A percentile compares a stretch with the other conserved stretches of the same genome.
phyloP scores from a whole-genome alignment of 2,113 vertebrate species.

The Cygnus atratus region DNA sequence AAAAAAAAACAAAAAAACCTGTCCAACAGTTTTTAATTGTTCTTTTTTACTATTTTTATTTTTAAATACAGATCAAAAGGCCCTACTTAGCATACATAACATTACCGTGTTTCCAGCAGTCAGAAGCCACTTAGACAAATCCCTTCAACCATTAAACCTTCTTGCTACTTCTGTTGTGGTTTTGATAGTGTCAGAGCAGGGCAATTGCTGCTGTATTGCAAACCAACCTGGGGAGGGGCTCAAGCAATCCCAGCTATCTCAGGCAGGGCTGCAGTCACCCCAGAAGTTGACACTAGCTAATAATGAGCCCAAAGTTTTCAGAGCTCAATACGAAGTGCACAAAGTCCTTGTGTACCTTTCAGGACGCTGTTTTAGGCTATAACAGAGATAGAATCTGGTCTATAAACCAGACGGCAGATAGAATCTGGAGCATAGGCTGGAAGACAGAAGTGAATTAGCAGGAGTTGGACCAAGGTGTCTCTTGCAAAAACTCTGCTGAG shows the following conservation, averaged over 20 bases:
- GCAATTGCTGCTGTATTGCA: background rate
- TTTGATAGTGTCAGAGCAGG: background rate
- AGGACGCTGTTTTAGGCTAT: background rate
- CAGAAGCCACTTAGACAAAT: background rate
- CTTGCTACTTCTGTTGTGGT: background rate
- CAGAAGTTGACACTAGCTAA: background rate
- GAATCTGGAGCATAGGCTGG: background rate
- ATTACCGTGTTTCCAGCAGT: background rate
- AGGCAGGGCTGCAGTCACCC: rapidly evolving
- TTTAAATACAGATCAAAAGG: background rate
- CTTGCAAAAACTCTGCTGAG: background rate
- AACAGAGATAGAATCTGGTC: background rate
- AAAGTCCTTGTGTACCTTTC: background rate
- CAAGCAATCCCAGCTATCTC: background rate
- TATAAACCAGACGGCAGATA: background rate
- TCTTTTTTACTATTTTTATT: background rate
- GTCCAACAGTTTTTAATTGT: background rate
- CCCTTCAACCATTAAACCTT: background rate
- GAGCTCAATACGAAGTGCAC: background rate
- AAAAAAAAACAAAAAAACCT: background rate
- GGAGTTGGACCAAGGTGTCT: background rate
- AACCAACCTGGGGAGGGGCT: background rate
- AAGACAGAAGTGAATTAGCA: background rate
- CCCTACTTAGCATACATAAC: background rate
- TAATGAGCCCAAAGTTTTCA: background rate